Evolutionary conservation across 2,797 vertebrate genomes (phyloP), one percentile per base, ranked within the genome.

Genomic region (Aldrovandia affinis): DNA sequence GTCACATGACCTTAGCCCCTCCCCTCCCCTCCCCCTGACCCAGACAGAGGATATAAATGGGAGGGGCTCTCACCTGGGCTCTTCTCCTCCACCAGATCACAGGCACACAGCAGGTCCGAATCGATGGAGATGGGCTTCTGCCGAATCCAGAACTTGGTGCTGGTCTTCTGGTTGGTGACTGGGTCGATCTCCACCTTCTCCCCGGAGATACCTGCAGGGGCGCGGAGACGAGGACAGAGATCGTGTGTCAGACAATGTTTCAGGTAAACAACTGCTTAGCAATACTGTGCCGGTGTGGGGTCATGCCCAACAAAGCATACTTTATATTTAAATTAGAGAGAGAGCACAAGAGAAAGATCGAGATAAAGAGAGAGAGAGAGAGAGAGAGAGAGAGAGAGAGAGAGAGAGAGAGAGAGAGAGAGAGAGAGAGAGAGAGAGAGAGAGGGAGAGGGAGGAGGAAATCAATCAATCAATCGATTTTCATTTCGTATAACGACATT

Each of bases 131-230:
- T 98, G 83, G 98, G 98, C 90, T 99, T 99, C 95, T 99, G 98
- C 80, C 99, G 97, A 92, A 99, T 99, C 98, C 98, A 99, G 94
- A 99, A 99, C 95, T 99, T 99, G 30, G 98, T 99, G 91, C 97
- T 99, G 88, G 98, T 95, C 94, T 99, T 99, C 95, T 99, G 98
- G 93, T 97, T 99, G 86, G 98, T 99, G 91, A 99, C 98, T 0
- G 98, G 98, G 91, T 99, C 98, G 86, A 99, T 99, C 94, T 99
- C 98, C 80, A 99, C 96, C 93, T 99, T 99, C 93, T 99, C 98
- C 89, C 98, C 98, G 85, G 98, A 99, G 93, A 99, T 95, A 86
- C 98, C 98, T 99, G 90, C 83, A 81, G 18, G 15, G 5, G 50
- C 47, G 59, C 80, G 25, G 7, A 88, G 88, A 84, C 83, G 89